Evolutionary conservation across 1,140 invertebrate genomes (phyloP), one percentile per base, ranked within the genome.

Genomic region (Drosophila ohnishii): DNA sequence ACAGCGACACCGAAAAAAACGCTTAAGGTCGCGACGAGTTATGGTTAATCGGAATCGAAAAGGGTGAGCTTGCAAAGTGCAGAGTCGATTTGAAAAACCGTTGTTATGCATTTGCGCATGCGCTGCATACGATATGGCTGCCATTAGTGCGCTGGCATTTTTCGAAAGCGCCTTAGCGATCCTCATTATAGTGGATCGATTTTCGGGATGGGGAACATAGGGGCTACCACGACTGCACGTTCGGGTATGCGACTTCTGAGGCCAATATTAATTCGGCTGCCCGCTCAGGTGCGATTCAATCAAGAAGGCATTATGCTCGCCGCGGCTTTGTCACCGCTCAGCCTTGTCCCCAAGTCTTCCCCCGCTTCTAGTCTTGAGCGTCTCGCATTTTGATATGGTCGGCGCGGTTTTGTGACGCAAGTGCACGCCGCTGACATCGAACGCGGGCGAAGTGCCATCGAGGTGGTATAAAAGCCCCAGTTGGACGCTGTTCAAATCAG

Each of bases 21-120:
- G 9, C 48, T 67, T 83, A 86, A 86, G 83, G 83, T 86, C 83
- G 75, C 48, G 25, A 39, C 39, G 22, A 37, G 42, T 25, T 51
- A 40, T 61, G 47, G 53, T 50, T 50, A 69, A 44, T 69, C 47
- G 62, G 65, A 55, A 69, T 69, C 62, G 47, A 50, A 53, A 70
- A 77, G 76, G 85, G 75, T 65, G 76, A 75, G 73, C 75, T 77
- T 88, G 80, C 87, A 88, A 37, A 48, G 71, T 75, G 72, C 71
- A 65, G 32, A 75, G 55, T 22, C 69, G n/a, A 71, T 75, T 75
- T 75, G 70, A 75, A 76, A 88, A 89, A 89, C 84, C 84, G 84
- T 89, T 88, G 84, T 88, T 88, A 88, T 88, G 84, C 84, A 88
- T 85, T 88, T 88, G 80, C 80, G 77, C 84, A 88, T 88, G 84